Conservation (phyloP, 1,140 invertebrate species). For the Drosophila sp. region DNA sequence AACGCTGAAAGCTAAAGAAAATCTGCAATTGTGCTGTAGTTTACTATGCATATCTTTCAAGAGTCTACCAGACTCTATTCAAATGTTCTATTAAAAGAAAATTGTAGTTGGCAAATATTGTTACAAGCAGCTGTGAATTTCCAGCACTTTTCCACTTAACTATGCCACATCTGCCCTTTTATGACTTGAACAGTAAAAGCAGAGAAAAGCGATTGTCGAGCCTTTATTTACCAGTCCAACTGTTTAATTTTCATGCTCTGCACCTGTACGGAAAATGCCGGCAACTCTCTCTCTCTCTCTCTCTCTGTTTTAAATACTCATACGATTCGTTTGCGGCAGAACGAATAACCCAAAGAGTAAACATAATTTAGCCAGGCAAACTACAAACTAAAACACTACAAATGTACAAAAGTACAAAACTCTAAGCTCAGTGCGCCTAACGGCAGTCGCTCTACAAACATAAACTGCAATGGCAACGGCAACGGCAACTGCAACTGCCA, state of each 20-base stretch:
- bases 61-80: background rate
- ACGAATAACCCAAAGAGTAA: conserved; percentile 51
- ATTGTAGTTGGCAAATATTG: conserved; percentile 5
- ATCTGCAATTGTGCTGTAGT: no score
- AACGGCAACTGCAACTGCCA: no score
- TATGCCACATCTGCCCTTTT: background rate
- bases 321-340: conserved; percentile 28
- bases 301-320: conserved; percentile 34
- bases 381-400: no score
- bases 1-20: no score
- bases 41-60: no score
- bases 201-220: background rate
- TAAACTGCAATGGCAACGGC: conserved; percentile 54
- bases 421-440: conserved; percentile 13
- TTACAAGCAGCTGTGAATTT: background rate
- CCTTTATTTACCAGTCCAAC: conserved; percentile 31
- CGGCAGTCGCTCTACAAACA: conserved; percentile 53
- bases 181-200: conserved; percentile 14
- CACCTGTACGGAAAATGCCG: conserved; percentile 11
- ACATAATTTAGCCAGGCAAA: conserved; percentile 60
- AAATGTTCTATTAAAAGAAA: background rate
- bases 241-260: conserved; percentile 47
- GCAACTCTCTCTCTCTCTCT: no score
- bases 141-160: background rate
- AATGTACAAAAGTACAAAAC: conserved; percentile 34